Base-by-base conservation (phyloP, 2,797 vertebrate species). In the Spinus olivaceus region DNA sequence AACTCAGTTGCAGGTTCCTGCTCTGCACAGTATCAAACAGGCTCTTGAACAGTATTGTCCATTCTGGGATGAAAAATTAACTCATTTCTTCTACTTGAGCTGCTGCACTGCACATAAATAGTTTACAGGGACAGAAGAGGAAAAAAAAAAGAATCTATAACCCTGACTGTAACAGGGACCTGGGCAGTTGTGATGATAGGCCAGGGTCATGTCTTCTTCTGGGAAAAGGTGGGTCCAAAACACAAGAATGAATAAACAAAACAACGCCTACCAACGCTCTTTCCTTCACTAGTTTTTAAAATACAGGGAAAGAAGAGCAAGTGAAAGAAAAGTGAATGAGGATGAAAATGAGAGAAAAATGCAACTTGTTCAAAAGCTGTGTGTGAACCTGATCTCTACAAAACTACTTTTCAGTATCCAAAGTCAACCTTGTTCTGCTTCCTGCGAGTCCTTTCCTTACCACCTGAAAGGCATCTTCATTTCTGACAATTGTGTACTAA, bases 261-360 rank as follows among this genome's bases (percentile, higher is more conserved):
- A 19, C 10, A 3, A 65, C 1, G 0, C 10, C 35, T 30, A 49
- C 12, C 25, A 56, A 44, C 2, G 0, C 12, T 86, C 14, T 41
- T 86, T 71, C 37, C 24, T 81, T 81, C 20, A 25, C 7, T 33
- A 49, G 6, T 57, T 79, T 85, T 95, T 30, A 64, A 87, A 76
- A 76, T 21, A 74, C 30, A 61, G 9, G 33, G 37, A 41, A 82
- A 89, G 37, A 78, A 67, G n/a, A 65, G 17, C 11, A 84, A 90
- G n/a, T 24, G 23, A 89, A 87, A 85, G 21, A 86, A 56, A 74
- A 81, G 19, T 22, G 30, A 72, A 46, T 25, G 32, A 85, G 70
- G 12, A 73, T 14, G 7, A 22, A 76, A 86, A 67, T 16, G 6
- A 91, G 51, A 85, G 16, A 3, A 83, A 69, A 92, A 81, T 14